phyloP scores from a whole-genome alignment of 2,113 vertebrate species.

The Eptesicus fuscus region DNA sequence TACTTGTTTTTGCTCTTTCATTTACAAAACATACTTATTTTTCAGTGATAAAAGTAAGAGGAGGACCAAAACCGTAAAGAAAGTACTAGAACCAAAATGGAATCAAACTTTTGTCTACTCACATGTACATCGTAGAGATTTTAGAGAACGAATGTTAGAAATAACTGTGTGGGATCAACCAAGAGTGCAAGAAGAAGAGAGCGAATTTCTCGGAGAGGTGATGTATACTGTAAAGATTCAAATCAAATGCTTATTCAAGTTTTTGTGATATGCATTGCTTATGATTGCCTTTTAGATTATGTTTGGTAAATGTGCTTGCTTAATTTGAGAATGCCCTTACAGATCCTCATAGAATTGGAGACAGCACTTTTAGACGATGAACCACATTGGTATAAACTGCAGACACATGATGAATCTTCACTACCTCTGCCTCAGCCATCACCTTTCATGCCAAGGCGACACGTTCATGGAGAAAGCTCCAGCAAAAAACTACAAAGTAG shows the following conservation, averaged over 20 bases:
- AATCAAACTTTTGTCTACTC: conserved; percentile 99
- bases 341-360: conserved; percentile 98
- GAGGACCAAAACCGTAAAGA: conserved; percentile 98
- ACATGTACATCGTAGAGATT: conserved; percentile 97
- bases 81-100: conserved; percentile 97
- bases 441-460: conserved; percentile 95
- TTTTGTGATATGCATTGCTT: not conserved
- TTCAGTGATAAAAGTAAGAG: conserved; percentile 98
- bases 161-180: conserved; percentile 99
- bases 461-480: conserved; percentile 92
- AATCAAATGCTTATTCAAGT: not conserved
- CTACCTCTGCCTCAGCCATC: conserved; percentile 98
- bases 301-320: not conserved
- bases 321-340: conserved; percentile 62
- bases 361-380: conserved; percentile 96
- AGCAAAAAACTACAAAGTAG: conserved; percentile 98
- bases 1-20: conserved; percentile 48
- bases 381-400: conserved; percentile 98
- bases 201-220: conserved; percentile 98
- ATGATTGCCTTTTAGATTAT: not conserved
- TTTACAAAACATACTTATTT: conserved; percentile 67
- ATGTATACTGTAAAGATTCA: conserved; percentile 29
- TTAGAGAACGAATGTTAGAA: conserved; percentile 98
- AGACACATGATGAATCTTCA: conserved; percentile 95
- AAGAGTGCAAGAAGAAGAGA: conserved; percentile 96